These are phyloP conservation scores for Caenorhabditis remanei DNA, from an alignment of 1,140 invertebrate genomes.

Conservation along the genomic window DNA sequence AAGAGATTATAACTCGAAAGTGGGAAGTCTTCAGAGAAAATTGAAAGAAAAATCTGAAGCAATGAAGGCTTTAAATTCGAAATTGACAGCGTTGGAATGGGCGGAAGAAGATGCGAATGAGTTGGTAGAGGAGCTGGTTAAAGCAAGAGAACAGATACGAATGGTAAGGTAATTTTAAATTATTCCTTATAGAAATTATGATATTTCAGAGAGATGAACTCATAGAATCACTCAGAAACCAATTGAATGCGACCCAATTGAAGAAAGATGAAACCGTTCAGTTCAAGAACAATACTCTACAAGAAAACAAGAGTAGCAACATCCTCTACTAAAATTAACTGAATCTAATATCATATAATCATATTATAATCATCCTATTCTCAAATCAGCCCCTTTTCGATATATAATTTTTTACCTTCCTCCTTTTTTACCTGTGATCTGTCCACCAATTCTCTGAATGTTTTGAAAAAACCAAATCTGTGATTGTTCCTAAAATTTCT, in stretches of 20 bases:
- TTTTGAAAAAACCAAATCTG: no score
- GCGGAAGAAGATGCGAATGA: conserved; percentile 9
- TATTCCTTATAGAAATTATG: background rate
- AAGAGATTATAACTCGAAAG: background rate
- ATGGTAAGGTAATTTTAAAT: background rate
- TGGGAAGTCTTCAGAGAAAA: conserved; percentile 37
- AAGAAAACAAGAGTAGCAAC: background rate
- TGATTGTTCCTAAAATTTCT: no score
- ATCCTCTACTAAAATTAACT: no score
- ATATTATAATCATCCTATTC: no score
- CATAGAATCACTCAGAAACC: background rate
- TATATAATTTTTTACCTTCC: no score
- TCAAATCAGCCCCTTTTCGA: no score
- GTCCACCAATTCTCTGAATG: no score
- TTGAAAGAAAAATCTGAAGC: background rate
- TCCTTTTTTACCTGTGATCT: no score
- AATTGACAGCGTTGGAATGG: background rate
- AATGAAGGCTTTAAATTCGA: background rate
- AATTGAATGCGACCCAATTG: background rate
- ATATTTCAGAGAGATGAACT: background rate
- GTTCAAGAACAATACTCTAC: no score
- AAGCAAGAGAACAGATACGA: background rate
- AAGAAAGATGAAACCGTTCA: background rate
- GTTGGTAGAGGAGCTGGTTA: background rate
- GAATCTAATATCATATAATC: no score